A percentile compares a stretch with the other conserved stretches of the same genome.
phyloP scores from a whole-genome alignment of 2,113 vertebrate genomes.

The Atlantisia rogersi region DNA sequence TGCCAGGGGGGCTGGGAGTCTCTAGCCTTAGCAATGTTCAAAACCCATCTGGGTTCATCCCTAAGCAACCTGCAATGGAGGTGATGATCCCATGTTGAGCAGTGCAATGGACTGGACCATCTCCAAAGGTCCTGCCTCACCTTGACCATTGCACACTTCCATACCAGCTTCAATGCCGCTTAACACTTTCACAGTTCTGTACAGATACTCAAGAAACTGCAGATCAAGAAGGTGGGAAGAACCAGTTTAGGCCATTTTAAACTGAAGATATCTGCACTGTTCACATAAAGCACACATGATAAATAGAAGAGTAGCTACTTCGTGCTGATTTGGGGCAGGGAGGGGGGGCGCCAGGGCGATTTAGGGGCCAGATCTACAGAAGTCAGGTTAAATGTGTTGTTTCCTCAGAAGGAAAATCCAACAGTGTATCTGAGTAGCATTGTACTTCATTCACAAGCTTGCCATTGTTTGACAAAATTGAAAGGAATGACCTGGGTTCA shows the following conservation, averaged over 20 bases:
- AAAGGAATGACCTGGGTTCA: neutral
- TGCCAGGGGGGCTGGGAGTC: neutral
- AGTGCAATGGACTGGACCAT: neutral
- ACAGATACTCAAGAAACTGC: neutral
- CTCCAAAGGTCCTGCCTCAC: neutral
- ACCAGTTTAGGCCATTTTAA: neutral
- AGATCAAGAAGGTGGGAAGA: neutral
- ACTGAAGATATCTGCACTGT: neutral
- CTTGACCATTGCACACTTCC: neutral
- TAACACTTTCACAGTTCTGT: neutral
- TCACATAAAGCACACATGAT: neutral
- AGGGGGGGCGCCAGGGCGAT: no score
- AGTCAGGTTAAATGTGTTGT: neutral
- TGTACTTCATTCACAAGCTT: neutral
- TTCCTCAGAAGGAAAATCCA: neutral
- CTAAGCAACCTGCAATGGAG: neutral
- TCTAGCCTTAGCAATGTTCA: neutral
- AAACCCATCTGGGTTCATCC: neutral
- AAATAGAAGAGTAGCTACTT: neutral
- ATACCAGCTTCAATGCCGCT: neutral
- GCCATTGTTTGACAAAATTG: neutral
- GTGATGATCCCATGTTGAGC: rapidly evolving
- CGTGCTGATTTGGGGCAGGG: neutral
- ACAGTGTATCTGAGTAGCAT: neutral
- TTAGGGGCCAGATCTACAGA: neutral